These are phyloP conservation scores for Planococcus citri DNA, from an alignment of 1,140 invertebrate genomes.

Conservation along the genomic window DNA sequence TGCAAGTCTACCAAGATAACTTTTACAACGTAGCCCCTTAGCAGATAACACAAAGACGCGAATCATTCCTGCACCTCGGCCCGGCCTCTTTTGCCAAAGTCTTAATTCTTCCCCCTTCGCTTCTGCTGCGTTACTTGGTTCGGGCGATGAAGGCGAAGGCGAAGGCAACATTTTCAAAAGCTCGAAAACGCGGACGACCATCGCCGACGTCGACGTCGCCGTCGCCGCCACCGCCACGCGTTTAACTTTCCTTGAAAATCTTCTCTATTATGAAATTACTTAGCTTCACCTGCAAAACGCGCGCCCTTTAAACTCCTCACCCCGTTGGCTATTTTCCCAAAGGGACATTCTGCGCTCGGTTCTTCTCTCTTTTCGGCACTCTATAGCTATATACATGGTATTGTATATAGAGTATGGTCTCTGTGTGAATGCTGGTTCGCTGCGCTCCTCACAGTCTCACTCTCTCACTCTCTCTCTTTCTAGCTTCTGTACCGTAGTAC, in stretches of 20 bases:
- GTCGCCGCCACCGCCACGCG: neutral
- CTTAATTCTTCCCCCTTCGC: neutral
- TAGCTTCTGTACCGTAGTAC: no score
- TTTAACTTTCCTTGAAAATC: constrained; percentile 11
- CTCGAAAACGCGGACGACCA: no score
- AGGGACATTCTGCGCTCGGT: constrained; percentile 4
- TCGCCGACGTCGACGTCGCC: neutral
- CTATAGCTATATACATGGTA: no score
- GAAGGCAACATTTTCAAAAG: constrained; percentile 1
- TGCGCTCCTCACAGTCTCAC: no score
- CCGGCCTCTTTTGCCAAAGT: neutral
- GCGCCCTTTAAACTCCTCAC: constrained; percentile 13
- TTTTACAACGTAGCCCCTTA: constrained; percentile 3
- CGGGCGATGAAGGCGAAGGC: no score
- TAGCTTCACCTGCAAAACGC: constrained; percentile 17
- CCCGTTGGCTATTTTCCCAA: constrained; percentile 14
- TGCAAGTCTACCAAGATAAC: constrained; percentile 4
- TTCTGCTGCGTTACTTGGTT: no score
- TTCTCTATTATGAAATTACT: constrained; percentile 20
- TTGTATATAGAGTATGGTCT: no score
- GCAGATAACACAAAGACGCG: constrained; percentile 1
- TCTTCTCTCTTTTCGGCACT: neutral
- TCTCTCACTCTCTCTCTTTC: no score
- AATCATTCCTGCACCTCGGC: constrained; percentile 1
- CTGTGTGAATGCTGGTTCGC: no score